A percentile compares a stretch with the other conserved stretches of the same genome.
Evolutionary conservation across 2,888 invertebrate species (phyloP).

Genomic region (Hermaeophaga mercurialis): DNA sequence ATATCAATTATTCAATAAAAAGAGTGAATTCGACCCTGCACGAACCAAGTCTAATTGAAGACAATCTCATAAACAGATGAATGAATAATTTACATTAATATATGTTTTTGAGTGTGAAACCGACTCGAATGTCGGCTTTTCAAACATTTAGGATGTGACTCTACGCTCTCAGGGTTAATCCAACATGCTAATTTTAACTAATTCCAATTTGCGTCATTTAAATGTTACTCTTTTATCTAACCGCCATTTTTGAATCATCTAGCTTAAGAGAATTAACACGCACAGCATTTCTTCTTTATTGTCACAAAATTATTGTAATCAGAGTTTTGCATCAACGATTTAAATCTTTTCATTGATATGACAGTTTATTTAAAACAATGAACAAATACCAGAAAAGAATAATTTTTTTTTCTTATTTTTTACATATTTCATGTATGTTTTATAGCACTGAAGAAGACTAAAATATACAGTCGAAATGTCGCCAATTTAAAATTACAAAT

Average conservation of each 20-base stretch:
- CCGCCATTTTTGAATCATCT: slow-evolving; percentile 38
- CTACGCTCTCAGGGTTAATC: slow-evolving; percentile 42
- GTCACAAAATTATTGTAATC: too few relatives aligned
- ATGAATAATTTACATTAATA: slow-evolving; percentile 45
- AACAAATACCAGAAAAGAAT: too few relatives aligned
- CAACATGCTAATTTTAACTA: slow-evolving; percentile 57
- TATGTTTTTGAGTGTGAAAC: slow-evolving; percentile 42
- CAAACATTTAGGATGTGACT: slow-evolving; percentile 43
- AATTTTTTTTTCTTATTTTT: too few relatives aligned
- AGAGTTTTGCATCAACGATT: too few relatives aligned
- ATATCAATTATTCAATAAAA: slow-evolving; percentile 5
- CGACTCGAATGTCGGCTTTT: slow-evolving; percentile 43
- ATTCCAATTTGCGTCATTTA: slow-evolving; percentile 58
- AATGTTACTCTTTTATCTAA: slow-evolving; percentile 48
- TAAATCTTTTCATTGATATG: too few relatives aligned
- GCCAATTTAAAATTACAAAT: too few relatives aligned
- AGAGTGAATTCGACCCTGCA: slow-evolving; percentile 19
- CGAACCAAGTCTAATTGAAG: slow-evolving; percentile 41
- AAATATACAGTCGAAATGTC: too few relatives aligned
- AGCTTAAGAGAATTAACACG: slow-evolving; percentile 27
- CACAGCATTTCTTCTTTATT: neutral
- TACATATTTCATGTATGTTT: too few relatives aligned
- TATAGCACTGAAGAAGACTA: too few relatives aligned
- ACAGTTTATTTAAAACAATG: too few relatives aligned
- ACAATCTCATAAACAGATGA: slow-evolving; percentile 45